Percentiles rank a stretch among this genome's conserved stretches.
Evolutionary conservation across 2,888 invertebrate species (phyloP).

Genomic region (Pheosia tremula): DNA sequence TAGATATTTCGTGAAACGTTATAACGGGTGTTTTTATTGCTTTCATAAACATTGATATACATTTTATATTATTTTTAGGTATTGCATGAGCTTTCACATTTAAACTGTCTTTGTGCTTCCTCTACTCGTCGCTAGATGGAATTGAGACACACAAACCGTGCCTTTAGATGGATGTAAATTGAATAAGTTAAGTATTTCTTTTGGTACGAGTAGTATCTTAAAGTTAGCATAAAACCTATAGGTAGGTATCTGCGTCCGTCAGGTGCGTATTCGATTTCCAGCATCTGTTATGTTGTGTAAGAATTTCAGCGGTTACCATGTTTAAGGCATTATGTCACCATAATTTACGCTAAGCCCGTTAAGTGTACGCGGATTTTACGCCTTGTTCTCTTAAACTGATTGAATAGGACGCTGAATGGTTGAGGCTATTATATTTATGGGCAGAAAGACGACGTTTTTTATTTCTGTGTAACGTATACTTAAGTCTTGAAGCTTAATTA

Average conservation of each 20-base stretch:
- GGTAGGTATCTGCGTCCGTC: not conserved
- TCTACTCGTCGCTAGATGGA: slow-evolving; percentile 70
- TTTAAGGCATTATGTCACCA: slow-evolving; percentile 54
- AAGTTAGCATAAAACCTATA: no score
- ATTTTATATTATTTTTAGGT: slow-evolving; percentile 5
- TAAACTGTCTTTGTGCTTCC: slow-evolving; percentile 19
- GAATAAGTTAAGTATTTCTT: no score
- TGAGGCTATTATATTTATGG: no score
- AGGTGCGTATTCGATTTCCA: slow-evolving; percentile 43
- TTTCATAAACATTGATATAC: slow-evolving; percentile 4
- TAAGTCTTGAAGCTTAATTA: no score
- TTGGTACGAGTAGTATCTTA: no score
- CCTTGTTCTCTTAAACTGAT: slow-evolving; percentile 60
- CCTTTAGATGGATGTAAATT: no score
- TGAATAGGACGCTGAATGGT: slow-evolving; percentile 33
- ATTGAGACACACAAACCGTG: slow-evolving; percentile 13
- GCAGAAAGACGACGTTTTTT: no score
- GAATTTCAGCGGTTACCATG: slow-evolving; percentile 42
- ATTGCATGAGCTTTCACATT: not conserved
- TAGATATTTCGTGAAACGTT: slow-evolving; percentile 7
- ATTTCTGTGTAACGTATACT: no score
- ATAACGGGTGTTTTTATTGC: slow-evolving; percentile 2
- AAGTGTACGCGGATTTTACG: slow-evolving; percentile 31
- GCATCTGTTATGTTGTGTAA: slow-evolving; percentile 48
- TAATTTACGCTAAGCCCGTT: slow-evolving; percentile 34